phyloP scores from a whole-genome alignment of 1,140 invertebrate genomes.

The Rhopalosiphum maidis region DNA sequence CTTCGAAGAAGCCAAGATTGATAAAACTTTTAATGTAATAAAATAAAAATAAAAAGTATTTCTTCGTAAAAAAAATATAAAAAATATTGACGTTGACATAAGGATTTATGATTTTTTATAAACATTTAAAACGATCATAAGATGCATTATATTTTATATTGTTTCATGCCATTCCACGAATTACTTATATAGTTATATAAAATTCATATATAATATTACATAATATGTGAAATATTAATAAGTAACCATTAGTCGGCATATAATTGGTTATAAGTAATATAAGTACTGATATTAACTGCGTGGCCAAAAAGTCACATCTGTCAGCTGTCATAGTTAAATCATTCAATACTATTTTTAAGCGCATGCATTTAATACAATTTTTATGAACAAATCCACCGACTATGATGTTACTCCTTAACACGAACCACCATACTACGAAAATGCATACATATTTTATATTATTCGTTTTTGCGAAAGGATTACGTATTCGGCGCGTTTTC shows the following conservation, averaged over 20 bases:
- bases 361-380: neutral
- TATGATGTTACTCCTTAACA: neutral
- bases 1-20: neutral
- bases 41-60: neutral
- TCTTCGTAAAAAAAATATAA: neutral
- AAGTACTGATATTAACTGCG: neutral
- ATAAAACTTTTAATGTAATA: neutral
- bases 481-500: neutral
- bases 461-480: neutral
- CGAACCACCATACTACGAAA: neutral
- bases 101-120: neutral
- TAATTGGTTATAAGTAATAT: neutral
- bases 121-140: neutral
- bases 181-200: no score
- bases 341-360: neutral
- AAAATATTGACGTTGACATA: neutral
- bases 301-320: neutral
- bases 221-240: no score
- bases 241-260: no score
- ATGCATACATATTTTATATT: neutral
- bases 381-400: neutral
- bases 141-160: neutral
- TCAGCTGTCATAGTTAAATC: neutral
- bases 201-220: no score
- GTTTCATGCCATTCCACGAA: rapidly evolving